Conservation (phyloP, 2,888 invertebrate genomes). For the Tricholauxania praeusta region DNA sequence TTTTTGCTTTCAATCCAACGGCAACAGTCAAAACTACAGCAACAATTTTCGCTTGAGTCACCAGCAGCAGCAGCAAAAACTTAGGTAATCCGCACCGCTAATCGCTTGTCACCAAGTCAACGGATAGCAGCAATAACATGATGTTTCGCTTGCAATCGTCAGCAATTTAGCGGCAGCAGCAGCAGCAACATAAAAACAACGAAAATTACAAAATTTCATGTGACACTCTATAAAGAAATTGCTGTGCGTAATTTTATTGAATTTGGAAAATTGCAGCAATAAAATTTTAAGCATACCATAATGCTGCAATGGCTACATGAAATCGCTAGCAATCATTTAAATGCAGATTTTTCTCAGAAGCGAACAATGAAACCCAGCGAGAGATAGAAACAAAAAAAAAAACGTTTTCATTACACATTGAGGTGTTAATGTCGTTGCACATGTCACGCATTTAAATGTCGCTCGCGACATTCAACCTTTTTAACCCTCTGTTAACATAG, state of each 20-base stretch:
- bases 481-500: not conserved
- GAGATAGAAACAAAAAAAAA: not conserved
- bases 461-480: conserved; percentile 6
- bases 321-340: not conserved
- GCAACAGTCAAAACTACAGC: conserved; percentile 8
- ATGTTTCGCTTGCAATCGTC: not conserved
- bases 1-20: conserved; percentile 42
- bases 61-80: conserved; percentile 8
- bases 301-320: not conserved
- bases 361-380: not conserved
- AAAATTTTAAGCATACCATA: conserved; percentile 22
- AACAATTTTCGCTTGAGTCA: not conserved
- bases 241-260: conserved; percentile 30
- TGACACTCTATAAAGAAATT: conserved; percentile 1
- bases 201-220: conserved; percentile 10
- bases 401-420: not conserved
- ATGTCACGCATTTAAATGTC: conserved; percentile 22
- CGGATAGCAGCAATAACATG: conserved; percentile 1
- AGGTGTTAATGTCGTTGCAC: conserved; percentile 32
- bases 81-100: conserved; percentile 19
- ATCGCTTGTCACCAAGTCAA: conserved; percentile 28
- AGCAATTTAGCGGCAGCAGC: too few species aligned
- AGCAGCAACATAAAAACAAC: conserved; percentile 1
- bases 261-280: conserved; percentile 35
- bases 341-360: not conserved